phyloP scores from a whole-genome alignment of 1,140 invertebrate genomes.

The Caenorhabditis elegans region WBcel235 BX284605.5:9992001-9992500 shows the following conservation, averaged over 20 bases:
- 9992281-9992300: too few species aligned
- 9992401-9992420: conserved; percentile 71
- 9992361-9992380: conserved; percentile 95
- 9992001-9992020: background rate
- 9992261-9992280: conserved; percentile 91
- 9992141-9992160: background rate
- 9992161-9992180: conserved; percentile 38
- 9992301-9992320: too few species aligned
- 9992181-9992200: conserved; percentile 61
- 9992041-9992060: background rate
- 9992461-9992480: conserved; percentile 96
- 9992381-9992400: conserved; percentile 97
- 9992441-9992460: conserved; percentile 78
- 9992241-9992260: conserved; percentile 88
- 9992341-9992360: conserved; percentile 97
- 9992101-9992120: conserved; percentile 49
- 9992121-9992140: conserved; percentile 55
- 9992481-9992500: conserved; percentile 83
- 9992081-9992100: conserved; percentile 44
- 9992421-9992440: background rate
- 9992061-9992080: conserved; percentile 47
- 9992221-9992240: conserved; percentile 56
- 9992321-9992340: conserved; percentile 87
- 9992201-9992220: conserved; percentile 61
- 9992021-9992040: background rate